Evolutionary conservation across 2,797 vertebrate genomes (phyloP).

Genomic region (Buphagus erythrorhynchus): DNA sequence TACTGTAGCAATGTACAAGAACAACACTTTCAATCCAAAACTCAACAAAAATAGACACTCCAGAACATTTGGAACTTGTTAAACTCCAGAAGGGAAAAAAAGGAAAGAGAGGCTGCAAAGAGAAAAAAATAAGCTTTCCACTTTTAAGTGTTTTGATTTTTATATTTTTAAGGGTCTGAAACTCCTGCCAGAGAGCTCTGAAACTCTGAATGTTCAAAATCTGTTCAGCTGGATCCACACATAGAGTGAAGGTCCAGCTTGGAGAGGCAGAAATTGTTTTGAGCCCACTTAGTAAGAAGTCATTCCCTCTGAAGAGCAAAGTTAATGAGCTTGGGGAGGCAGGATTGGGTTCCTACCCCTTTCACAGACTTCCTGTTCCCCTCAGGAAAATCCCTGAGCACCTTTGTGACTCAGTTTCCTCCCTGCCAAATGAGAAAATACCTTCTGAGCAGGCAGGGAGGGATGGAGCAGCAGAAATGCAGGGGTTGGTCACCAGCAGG

Average conservation of each 20-base stretch:
- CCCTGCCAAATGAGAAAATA: not conserved
- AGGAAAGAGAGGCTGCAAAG: not conserved
- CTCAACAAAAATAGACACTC: constrained; percentile 26
- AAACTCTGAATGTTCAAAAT: not conserved
- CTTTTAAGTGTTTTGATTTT: not conserved
- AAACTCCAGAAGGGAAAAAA: not conserved
- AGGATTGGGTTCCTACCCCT: not conserved
- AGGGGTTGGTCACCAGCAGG: not conserved
- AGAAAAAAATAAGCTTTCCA: not conserved
- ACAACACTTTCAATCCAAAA: constrained; percentile 52
- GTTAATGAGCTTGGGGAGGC: constrained; percentile 37
- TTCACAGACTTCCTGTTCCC: constrained; percentile 24
- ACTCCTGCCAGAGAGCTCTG: not conserved
- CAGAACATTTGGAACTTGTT: constrained; percentile 64
- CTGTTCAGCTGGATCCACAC: not conserved
- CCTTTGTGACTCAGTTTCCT: constrained; percentile 65
- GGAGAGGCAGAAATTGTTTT: constrained; percentile 1
- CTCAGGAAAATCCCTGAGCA: constrained; percentile 11
- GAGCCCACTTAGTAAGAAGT: not conserved
- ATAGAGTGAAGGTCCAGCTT: not conserved
- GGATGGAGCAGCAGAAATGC: not conserved
- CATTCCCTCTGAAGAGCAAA: not conserved
- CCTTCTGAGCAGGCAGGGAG: not conserved
- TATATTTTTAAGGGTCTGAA: not conserved
- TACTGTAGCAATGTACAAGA: constrained; percentile 42